Base-by-base conservation (phyloP, 2,888 invertebrate genomes). In the Drosophila acutilabella region DNA sequence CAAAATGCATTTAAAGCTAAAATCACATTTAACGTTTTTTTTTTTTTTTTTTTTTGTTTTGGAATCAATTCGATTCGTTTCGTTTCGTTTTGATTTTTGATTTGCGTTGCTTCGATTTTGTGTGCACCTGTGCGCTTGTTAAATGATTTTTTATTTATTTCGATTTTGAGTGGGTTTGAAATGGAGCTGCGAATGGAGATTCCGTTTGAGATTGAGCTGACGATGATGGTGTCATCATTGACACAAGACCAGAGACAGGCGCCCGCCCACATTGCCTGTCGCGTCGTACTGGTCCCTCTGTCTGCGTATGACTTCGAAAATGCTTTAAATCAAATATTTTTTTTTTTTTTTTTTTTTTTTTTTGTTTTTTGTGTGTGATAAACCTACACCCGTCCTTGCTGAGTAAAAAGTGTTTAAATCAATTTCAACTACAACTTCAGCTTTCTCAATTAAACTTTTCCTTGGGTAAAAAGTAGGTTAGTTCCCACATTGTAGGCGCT, bases 381-480 rank as follows among this genome's bases (percentile, higher is more conserved):
- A 71, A 61, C 88, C 84, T 78, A 87, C 78, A 74, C 62, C 64
- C 65, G 80, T 81, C 77, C 87, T 86, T 82, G 72, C 48, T n/a
- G 33, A 38, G 47, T 16, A 8, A 26, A 52, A 33, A 11, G 40
- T 13, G n/a, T 50, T 18, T 41, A 58, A 58, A 41, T 45, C 42
- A 54, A 54, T 54, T 62, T 64, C 53, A 62, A 57, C 57, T 38
- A 56, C 41, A 47, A 45, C 13, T 42, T 11, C n/a, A 59, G 69
- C 65, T 74, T 73, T 73, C 73, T 56, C 75, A 56, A 57, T 61
- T 61, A 44, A 57, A 42, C 18, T 45, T 38, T 38, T 30, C 8
- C 1, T 30, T 1, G 11, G 45, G 26, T 53, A 6, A 33, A 33
- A 58, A 71, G 20, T 62, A 33, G 52, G 51, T 56, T 58, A 53